A percentile compares a stretch with the other conserved stretches of the same genome.
Conservation (phyloP, 2,113 vertebrate genomes). For the Deroptyus accipitrinus region DNA sequence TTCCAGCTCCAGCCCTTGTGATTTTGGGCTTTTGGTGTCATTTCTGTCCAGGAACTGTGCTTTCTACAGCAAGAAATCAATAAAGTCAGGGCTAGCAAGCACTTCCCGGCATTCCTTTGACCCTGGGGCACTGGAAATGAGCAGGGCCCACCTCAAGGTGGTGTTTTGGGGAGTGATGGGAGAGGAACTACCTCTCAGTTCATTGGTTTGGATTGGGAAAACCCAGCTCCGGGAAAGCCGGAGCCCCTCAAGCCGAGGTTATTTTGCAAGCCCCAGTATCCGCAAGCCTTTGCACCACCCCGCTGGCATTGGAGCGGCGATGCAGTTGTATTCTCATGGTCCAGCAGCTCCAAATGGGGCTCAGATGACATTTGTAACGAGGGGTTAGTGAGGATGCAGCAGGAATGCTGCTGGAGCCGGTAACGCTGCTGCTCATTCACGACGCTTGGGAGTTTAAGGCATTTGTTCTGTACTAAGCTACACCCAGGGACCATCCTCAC, state of each 20-base stretch:
- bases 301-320: fast-evolving
- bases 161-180: background rate
- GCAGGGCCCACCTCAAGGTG: background rate
- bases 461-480: background rate
- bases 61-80: background rate
- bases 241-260: background rate
- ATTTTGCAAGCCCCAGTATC: background rate
- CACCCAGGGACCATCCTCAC: background rate
- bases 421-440: background rate
- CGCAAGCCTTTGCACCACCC: background rate
- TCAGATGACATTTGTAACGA: background rate
- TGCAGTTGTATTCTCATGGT: background rate
- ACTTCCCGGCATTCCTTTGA: background rate
- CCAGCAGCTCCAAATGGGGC: background rate
- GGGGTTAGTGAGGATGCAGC: background rate
- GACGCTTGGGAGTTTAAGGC: background rate
- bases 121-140: background rate
- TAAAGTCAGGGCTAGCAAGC: fast-evolving
- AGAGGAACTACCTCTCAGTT: background rate
- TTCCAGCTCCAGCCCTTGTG: background rate
- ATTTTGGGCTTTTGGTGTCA: background rate
- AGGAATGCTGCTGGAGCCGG: background rate
- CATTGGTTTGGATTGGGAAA: background rate
- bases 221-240: fast-evolving
- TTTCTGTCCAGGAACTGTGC: background rate